Conservation (phyloP, 2,113 vertebrate species). For the Pampusana beccarii region DNA sequence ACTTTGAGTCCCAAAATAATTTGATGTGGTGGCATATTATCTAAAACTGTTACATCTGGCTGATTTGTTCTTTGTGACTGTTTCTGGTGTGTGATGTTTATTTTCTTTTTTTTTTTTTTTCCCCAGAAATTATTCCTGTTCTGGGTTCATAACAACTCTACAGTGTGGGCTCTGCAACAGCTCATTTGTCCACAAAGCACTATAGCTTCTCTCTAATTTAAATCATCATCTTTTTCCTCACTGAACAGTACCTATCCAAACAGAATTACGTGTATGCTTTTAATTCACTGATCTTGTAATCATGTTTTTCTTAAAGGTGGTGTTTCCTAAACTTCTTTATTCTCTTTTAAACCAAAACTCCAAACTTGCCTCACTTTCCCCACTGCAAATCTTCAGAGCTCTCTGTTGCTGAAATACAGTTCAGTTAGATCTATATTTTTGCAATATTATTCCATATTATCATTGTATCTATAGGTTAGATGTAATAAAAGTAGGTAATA, state of each 20-base stretch:
- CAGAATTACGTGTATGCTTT: not conserved
- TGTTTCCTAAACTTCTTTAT: not conserved
- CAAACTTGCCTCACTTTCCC: not conserved
- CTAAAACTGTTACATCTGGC: not conserved
- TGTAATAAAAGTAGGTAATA: not conserved
- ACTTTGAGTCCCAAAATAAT: accelerated
- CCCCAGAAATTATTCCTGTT: not conserved
- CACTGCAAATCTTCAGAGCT: not conserved
- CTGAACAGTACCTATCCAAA: not conserved
- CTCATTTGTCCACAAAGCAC: not conserved
- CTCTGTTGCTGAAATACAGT: not conserved
- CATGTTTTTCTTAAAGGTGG: not conserved
- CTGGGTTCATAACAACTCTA: not conserved
- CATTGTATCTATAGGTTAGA: not conserved
- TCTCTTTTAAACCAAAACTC: not conserved
- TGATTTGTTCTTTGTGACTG: not conserved
- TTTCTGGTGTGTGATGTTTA: not conserved
- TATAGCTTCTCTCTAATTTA: not conserved
- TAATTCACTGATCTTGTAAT: not conserved
- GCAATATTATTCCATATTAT: not conserved
- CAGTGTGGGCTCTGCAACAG: not conserved
- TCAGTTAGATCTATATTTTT: not conserved
- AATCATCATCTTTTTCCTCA: not conserved
- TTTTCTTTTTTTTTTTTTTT: not conserved
- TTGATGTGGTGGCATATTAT: not conserved